A percentile compares a stretch with the other conserved stretches of the same genome.
These are phyloP conservation scores for Arbacia lixula DNA, from an alignment of 53 echinoderm and acorn worm genomes.

Conservation along the genomic window DNA sequence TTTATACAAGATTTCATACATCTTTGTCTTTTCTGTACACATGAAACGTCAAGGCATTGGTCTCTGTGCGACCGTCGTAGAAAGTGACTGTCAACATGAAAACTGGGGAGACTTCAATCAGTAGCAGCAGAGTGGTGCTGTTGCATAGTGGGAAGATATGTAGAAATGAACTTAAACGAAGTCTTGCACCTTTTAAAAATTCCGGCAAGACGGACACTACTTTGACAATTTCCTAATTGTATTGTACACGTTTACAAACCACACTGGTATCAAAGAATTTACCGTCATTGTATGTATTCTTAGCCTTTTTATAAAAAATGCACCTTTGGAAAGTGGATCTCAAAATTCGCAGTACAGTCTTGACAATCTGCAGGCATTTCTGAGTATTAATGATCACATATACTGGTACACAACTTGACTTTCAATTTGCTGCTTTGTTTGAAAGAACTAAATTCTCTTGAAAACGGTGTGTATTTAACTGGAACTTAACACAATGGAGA, in stretches of 20 bases:
- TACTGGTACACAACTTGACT: conserved; percentile 38
- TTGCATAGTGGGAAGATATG: conserved; percentile 55
- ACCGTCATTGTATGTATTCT: background rate
- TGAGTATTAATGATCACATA: conserved; percentile 43
- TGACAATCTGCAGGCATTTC: conserved; percentile 53
- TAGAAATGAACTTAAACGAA: conserved; percentile 52
- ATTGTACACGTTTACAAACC: conserved; percentile 63
- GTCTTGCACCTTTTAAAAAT: conserved; percentile 46
- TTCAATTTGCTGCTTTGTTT: conserved; percentile 25
- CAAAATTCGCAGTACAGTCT: conserved; percentile 27
- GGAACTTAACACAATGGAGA: conserved; percentile 46
- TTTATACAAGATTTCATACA: conserved; percentile 65
- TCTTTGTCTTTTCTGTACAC: conserved; percentile 55
- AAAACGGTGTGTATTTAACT: conserved; percentile 58
- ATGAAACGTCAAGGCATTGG: conserved; percentile 58
- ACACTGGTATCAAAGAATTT: conserved; percentile 31
- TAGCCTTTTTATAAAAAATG: conserved; percentile 44
- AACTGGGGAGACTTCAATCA: conserved; percentile 50
- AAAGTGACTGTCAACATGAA: conserved; percentile 45
- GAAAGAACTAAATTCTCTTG: conserved; percentile 7
- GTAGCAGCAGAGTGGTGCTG: conserved; percentile 48
- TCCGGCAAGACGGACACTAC: conserved; percentile 34
- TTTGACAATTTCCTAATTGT: conserved; percentile 51
- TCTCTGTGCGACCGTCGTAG: conserved; percentile 29
- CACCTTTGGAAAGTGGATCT: conserved; percentile 60